Percentiles rank a stretch among this genome's conserved stretches.
phyloP scores from a whole-genome alignment of 2,888 invertebrate species.

The Podabrus alpinus region DNA sequence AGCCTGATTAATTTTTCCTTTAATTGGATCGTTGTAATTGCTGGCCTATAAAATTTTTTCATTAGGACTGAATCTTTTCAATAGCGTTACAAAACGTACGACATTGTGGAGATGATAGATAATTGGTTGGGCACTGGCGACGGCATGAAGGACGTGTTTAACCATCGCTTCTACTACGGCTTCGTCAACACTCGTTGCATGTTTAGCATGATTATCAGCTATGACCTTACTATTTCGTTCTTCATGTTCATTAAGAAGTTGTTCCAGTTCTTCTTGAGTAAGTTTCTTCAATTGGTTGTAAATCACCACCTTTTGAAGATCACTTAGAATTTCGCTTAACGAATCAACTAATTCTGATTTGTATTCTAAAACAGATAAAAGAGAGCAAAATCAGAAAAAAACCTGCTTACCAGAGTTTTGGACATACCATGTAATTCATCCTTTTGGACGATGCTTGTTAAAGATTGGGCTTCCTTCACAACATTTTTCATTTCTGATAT shows the following conservation, averaged over 20 bases:
- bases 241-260: background rate
- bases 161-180: background rate
- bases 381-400: background rate
- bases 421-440: background rate
- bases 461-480: background rate
- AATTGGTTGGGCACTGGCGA: background rate
- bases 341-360: background rate
- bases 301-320: background rate
- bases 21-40: background rate
- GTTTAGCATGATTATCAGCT: background rate
- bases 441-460: background rate
- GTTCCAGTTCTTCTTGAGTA: background rate
- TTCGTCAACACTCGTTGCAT: background rate
- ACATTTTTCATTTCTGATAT: background rate
- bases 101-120: background rate
- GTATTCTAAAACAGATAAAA: background rate
- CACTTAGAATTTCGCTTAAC: background rate
- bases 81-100: background rate
- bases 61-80: background rate
- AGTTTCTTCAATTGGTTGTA: background rate
- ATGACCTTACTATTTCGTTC: background rate
- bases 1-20: background rate
- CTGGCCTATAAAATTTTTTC: background rate
- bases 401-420: background rate
- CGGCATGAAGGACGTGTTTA: background rate